Evolutionary conservation across 1,140 invertebrate species (phyloP).

Genomic region (Bombus impatiens): DNA sequence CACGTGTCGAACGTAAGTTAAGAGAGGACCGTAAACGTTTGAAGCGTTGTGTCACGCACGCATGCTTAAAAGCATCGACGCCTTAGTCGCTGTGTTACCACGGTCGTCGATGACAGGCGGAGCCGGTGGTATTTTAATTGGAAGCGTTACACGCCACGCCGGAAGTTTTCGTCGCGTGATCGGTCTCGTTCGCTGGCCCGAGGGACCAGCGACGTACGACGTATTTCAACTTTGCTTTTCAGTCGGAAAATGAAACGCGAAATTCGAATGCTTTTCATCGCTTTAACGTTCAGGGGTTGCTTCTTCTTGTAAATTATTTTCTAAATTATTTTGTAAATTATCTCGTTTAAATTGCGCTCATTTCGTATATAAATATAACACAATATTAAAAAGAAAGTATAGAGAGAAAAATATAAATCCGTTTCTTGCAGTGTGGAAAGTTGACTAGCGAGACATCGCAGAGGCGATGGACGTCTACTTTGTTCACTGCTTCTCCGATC

Average conservation of each 20-base stretch:
- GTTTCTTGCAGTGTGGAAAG: too few species aligned
- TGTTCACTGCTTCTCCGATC: too few species aligned
- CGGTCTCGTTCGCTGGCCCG: background rate
- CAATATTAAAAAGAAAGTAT: too few species aligned
- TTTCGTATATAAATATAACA: too few species aligned
- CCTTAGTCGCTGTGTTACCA: background rate
- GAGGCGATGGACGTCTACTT: too few species aligned
- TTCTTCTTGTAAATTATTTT: background rate
- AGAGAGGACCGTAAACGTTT: constrained; percentile 19
- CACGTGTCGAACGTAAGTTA: constrained; percentile 79
- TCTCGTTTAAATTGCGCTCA: background rate
- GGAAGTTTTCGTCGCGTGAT: constrained; percentile 11
- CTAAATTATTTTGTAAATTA: background rate
- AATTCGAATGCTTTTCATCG: too few species aligned
- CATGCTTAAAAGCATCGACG: constrained; percentile 2
- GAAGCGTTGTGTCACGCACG: constrained; percentile 5
- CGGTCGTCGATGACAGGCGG: background rate
- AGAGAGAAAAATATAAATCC: too few species aligned
- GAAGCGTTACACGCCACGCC: background rate
- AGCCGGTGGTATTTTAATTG: constrained; percentile 22
- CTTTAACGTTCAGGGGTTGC: background rate
- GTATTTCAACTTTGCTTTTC: too few species aligned
- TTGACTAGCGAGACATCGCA: too few species aligned
- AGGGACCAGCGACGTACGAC: background rate
- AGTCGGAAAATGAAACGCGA: too few species aligned